A percentile compares a stretch with the other conserved stretches of the same genome.
phyloP scores from a whole-genome alignment of 2,888 invertebrate species.

The Philaethria dido region DNA sequence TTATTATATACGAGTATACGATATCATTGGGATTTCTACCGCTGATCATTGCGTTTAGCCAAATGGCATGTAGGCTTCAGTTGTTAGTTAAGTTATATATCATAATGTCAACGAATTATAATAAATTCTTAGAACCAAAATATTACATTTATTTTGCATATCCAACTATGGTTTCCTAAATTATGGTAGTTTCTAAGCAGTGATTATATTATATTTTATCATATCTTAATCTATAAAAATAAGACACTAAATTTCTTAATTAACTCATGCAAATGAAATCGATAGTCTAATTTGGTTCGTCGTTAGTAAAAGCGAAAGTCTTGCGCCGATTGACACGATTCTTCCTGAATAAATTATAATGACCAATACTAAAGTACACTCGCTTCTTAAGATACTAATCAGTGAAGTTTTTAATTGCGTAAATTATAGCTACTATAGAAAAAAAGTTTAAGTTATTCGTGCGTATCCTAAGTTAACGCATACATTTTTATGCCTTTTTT shows the following conservation, averaged over 20 bases:
- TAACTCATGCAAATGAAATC: slow-evolving; percentile 48
- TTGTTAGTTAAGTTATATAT: no score
- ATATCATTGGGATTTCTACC: no score
- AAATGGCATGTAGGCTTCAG: no score
- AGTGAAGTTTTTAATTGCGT: slow-evolving; percentile 1
- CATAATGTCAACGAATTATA: no score
- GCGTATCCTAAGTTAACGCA: no score
- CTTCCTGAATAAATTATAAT: slow-evolving; percentile 37
- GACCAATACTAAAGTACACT: slow-evolving; percentile 18
- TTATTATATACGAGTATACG: no score
- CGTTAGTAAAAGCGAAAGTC: slow-evolving; percentile 43
- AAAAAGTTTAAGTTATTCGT: background rate
- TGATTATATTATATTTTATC: background rate
- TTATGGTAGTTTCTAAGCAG: background rate
- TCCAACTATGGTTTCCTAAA: no score
- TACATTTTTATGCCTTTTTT: no score
- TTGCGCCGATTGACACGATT: slow-evolving; percentile 34
- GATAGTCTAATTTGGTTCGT: slow-evolving; percentile 41
- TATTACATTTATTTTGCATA: no score
- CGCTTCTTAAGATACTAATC: background rate
- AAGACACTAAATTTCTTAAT: slow-evolving; percentile 38
- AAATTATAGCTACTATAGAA: background rate
- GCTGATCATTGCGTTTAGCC: no score
- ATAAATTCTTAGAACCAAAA: no score
- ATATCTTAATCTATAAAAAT: slow-evolving; percentile 14